Evolutionary conservation across 1,140 invertebrate genomes (phyloP).

Genomic region (Drosophila malerkotliana): DNA sequence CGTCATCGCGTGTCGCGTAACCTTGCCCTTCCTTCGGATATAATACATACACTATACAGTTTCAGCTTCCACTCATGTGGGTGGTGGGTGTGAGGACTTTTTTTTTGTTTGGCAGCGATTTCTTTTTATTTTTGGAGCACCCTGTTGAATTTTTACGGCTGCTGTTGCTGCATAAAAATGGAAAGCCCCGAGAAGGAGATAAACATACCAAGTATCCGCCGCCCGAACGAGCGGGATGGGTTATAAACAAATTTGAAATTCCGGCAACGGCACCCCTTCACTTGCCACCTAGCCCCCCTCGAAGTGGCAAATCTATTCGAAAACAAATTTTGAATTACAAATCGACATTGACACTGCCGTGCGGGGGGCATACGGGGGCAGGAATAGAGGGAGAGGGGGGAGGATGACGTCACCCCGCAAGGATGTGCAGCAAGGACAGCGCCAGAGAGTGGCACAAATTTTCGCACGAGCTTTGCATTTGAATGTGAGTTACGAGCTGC

Average conservation of each 20-base stretch:
- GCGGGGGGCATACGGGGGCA: too few relatives aligned
- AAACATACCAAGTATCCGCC: conserved; percentile 37
- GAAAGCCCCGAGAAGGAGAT: conserved; percentile 14
- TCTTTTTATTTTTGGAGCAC: conserved; percentile 51
- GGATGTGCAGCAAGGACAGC: conserved; percentile 65
- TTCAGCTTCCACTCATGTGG: conserved; percentile 4
- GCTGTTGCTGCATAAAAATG: conserved; percentile 71
- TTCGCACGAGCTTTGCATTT: conserved; percentile 82
- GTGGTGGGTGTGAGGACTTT: background rate
- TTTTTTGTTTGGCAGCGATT: conserved; percentile 15
- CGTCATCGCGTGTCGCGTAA: conserved; percentile 74
- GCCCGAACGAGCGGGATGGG: conserved; percentile 17
- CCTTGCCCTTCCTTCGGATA: conserved; percentile 68
- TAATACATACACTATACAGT: conserved; percentile 14
- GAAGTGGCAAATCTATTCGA: conserved; percentile 78
- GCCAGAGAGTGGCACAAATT: conserved; percentile 58
- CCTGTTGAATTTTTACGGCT: conserved; percentile 78
- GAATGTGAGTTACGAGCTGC: conserved; percentile 74
- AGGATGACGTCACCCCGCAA: conserved; percentile 56
- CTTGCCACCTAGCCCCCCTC: background rate
- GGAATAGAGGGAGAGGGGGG: background rate
- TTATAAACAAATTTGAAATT: conserved; percentile 72
- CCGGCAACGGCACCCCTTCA: conserved; percentile 40
- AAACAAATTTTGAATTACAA: conserved; percentile 83
- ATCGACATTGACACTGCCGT: conserved; percentile 59